A percentile compares a stretch with the other conserved stretches of the same genome.
Evolutionary conservation across 2,113 vertebrate genomes (phyloP).

Genomic region (Orcinus orca): DNA sequence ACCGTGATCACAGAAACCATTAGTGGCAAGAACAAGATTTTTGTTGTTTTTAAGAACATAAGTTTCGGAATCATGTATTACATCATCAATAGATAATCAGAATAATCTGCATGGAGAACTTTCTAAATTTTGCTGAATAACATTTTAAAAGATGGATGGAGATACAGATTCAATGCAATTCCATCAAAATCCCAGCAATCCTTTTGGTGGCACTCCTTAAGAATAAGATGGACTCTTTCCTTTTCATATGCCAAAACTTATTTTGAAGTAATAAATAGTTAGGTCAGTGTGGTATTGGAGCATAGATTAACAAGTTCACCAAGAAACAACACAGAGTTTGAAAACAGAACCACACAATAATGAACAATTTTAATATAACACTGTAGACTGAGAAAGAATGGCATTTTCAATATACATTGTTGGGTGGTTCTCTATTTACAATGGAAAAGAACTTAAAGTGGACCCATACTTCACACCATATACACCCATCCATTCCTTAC

Average conservation of each 20-base stretch:
- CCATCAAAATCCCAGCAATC: background rate
- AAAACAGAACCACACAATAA: background rate
- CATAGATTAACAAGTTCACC: background rate
- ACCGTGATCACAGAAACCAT: background rate
- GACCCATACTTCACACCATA: background rate
- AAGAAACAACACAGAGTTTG: background rate
- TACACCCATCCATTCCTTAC: background rate
- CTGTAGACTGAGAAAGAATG: background rate
- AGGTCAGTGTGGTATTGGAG: background rate
- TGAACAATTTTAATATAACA: background rate
- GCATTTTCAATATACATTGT: background rate
- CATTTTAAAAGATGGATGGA: background rate
- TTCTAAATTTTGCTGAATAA: background rate
- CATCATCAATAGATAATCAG: background rate
- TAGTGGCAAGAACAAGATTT: background rate
- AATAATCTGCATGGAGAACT: background rate
- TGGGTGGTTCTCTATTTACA: background rate
- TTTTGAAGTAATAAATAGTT: background rate
- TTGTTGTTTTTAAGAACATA: background rate
- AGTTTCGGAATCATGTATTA: background rate
- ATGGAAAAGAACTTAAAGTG: background rate
- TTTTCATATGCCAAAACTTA: background rate
- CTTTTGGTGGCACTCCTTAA: background rate
- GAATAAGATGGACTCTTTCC: background rate
- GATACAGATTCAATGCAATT: background rate